A percentile compares a stretch with the other conserved stretches of the same genome.
Evolutionary conservation across 2,888 invertebrate species (phyloP).

Genomic region (Diplazon laetatorius): DNA sequence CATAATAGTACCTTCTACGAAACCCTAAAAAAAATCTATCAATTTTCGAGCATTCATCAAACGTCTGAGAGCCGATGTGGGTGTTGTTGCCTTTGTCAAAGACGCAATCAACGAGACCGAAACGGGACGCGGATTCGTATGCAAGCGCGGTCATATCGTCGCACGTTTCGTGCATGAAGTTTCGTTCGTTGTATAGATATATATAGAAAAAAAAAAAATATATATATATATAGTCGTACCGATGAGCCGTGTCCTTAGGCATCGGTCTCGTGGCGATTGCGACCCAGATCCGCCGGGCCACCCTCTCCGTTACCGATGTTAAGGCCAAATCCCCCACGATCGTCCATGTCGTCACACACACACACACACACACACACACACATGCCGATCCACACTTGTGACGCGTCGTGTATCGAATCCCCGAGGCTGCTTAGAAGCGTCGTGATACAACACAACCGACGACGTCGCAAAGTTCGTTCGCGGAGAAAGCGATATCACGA

Average conservation of each 20-base stretch:
- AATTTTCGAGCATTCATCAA: background rate
- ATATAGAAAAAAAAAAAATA: slow-evolving; percentile 26
- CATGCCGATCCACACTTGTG: background rate
- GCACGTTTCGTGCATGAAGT: slow-evolving; percentile 60
- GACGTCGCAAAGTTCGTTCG: no score
- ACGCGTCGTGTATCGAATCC: background rate
- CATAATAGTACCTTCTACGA: no score
- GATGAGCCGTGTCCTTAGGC: slow-evolving; percentile 13
- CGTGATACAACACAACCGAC: slow-evolving; percentile 6
- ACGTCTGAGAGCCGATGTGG: no score
- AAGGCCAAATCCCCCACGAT: slow-evolving; percentile 46
- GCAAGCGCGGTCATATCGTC: slow-evolving; percentile 50
- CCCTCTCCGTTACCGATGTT: slow-evolving; percentile 54
- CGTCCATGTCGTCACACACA: background rate
- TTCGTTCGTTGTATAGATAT: slow-evolving; percentile 54
- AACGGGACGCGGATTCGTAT: slow-evolving; percentile 63
- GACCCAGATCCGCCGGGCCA: slow-evolving; percentile 56
- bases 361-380: background rate
- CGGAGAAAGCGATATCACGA: slow-evolving; percentile 39
- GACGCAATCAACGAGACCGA: slow-evolving; percentile 21
- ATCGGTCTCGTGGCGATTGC: slow-evolving; percentile 49
- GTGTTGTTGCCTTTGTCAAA: background rate
- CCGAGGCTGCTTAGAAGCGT: background rate
- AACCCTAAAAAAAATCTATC: background rate
- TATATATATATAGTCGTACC: background rate